These are phyloP conservation scores for Hexactinellida sp. DNA, from an alignment of 37 sponge, comb jelly and placozoan genomes.

Conservation along the genomic window DNA sequence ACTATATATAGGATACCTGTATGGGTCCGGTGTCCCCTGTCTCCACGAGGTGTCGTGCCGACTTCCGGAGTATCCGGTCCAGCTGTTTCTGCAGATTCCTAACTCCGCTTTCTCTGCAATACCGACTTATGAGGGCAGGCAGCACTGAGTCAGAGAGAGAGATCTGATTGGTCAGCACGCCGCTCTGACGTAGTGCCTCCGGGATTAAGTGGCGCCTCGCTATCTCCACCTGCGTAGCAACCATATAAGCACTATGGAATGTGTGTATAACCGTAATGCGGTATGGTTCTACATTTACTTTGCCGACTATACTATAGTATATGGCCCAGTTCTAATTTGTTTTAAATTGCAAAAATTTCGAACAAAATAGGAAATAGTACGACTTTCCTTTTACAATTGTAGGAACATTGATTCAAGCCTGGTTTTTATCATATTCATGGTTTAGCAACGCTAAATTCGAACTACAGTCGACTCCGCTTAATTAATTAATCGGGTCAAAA, in stretches of 20 bases:
- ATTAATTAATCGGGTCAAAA: too few species aligned
- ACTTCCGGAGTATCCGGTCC: constrained; percentile 42
- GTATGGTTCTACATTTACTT: too few species aligned
- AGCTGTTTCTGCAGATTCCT: constrained; percentile 90
- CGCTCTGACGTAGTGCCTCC: constrained; percentile 37
- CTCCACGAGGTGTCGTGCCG: not conserved
- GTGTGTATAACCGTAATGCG: too few species aligned
- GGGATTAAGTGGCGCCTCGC: constrained; percentile 64
- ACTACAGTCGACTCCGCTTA: too few species aligned
- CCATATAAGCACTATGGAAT: too few species aligned
- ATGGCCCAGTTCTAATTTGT: too few species aligned
- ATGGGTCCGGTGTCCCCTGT: not conserved
- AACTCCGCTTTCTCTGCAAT: constrained; percentile 90
- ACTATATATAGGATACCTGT: not conserved
- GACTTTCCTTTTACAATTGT: too few species aligned
- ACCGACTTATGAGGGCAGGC: constrained; percentile 54
- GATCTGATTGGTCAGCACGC: constrained; percentile 37
- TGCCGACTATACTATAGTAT: too few species aligned
- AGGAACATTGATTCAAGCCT: too few species aligned
- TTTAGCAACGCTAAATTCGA: not conserved
- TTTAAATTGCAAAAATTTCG: too few species aligned
- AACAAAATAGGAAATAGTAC: too few species aligned
- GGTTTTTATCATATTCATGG: not conserved
- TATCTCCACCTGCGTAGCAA: not conserved
- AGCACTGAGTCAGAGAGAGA: constrained; percentile 37